phyloP scores from a whole-genome alignment of 2,113 vertebrate species.

The Pelvicachromis taeniatus region DNA sequence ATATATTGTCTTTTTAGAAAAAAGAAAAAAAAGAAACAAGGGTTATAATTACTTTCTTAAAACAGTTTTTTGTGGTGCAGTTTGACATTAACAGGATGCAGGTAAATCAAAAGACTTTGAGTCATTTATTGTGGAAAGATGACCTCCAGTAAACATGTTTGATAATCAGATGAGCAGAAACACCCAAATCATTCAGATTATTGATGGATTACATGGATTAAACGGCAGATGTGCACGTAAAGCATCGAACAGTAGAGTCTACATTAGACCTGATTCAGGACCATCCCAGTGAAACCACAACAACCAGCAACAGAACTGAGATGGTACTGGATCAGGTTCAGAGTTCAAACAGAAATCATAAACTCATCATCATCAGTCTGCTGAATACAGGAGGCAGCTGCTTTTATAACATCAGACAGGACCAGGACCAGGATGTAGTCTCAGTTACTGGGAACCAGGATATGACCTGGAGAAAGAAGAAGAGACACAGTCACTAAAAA shows the following conservation, averaged over 20 bases:
- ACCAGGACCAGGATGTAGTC: accelerated
- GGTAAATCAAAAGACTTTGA: not conserved
- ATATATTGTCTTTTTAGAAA: too few relatives aligned
- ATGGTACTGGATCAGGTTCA: accelerated
- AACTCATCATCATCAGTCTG: not conserved
- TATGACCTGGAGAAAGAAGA: not conserved
- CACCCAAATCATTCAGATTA: accelerated
- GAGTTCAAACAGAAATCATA: not conserved
- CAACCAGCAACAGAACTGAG: accelerated
- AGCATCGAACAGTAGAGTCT: accelerated
- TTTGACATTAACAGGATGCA: not conserved
- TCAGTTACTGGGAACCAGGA: not conserved
- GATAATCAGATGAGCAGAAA: accelerated
- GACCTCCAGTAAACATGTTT: accelerated
- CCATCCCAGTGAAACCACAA: accelerated
- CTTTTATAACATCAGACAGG: accelerated
- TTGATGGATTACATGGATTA: accelerated
- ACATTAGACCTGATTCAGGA: accelerated
- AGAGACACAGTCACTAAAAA: accelerated
- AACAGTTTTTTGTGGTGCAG: too few relatives aligned
- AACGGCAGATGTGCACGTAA: not conserved
- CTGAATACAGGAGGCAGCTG: accelerated
- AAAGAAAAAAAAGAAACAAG: too few relatives aligned
- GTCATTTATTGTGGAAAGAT: not conserved
- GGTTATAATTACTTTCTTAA: too few relatives aligned